Evolutionary conservation across 2,888 invertebrate genomes (phyloP), one percentile per base, ranked within the genome.

Genomic region (Oithona nana): DNA sequence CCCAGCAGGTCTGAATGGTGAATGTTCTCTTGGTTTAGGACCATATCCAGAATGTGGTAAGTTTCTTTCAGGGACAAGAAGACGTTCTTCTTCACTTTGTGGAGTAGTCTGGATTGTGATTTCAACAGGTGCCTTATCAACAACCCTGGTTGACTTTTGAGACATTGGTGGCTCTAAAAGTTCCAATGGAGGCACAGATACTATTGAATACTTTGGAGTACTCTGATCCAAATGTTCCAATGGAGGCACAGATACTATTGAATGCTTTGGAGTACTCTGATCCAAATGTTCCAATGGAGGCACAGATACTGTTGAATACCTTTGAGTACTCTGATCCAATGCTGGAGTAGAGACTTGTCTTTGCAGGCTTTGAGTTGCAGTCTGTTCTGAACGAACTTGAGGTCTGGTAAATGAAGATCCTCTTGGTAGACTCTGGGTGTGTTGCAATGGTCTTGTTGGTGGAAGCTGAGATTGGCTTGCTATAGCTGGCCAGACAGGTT

Each of bases 401-500:
- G n/a, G n/a, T n/a, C n/a, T n/a, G n/a, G n/a, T n/a, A n/a, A n/a
- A n/a, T n/a, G n/a, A n/a, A n/a, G n/a, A n/a, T n/a, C n/a, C n/a
- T n/a, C n/a, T n/a, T n/a, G n/a, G n/a, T n/a, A n/a, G n/a, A n/a
- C n/a, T n/a, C n/a, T n/a, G n/a, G 16, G 39, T 39, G 6, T 39
- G 8, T 11, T 11, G 6, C 39, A 39, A 39, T 39, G 39, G 39
- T 39, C 39, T 39, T 39, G 39, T 11, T 39, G 39, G 16, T 16
- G 39, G 39, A 39, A 39, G 39, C 6, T 16, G 16, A 39, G 39
- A 39, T 39, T 6, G 16, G 39, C 16, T 39, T n/a, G n/a, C 30
- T n/a, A 57, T 28, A 2, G 57, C 57, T 3, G 57, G 57, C 57
- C 57, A 57, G 16, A 57, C 57, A 28, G 57, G 57, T 29, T 57